Evolutionary conservation across 2,888 invertebrate genomes (phyloP).

Genomic region (Ceratothoa steindachneri): DNA sequence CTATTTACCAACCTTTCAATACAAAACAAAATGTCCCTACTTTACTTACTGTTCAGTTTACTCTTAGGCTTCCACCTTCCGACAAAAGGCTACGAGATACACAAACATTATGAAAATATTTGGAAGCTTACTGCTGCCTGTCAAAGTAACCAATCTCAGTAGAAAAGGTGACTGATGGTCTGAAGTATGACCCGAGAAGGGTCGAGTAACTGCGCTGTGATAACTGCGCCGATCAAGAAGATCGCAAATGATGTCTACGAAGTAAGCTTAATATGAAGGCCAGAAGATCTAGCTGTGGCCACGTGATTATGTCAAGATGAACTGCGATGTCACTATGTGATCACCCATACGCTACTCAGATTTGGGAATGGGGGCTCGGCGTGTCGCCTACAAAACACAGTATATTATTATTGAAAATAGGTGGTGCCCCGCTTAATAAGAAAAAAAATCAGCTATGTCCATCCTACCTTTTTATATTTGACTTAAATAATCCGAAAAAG

Average conservation of each 20-base stretch:
- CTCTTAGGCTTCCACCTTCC: neutral
- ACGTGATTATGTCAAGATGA: slow-evolving; percentile 26
- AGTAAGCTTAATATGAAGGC: slow-evolving; percentile 44
- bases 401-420: slow-evolving; percentile 10
- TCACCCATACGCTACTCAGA: slow-evolving; percentile 27
- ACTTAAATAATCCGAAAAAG: neutral
- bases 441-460: neutral
- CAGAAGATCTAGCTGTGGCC: slow-evolving; percentile 30
- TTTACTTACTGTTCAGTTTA: neutral
- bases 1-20: too few species aligned
- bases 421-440: neutral
- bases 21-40: too few species aligned
- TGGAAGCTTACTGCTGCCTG: slow-evolving; percentile 44
- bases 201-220: slow-evolving; percentile 44
- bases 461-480: neutral
- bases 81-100: neutral
- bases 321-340: slow-evolving; percentile 25
- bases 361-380: slow-evolving; percentile 43
- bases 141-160: slow-evolving; percentile 38
- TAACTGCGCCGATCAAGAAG: slow-evolving; percentile 44
- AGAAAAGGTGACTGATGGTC: slow-evolving; percentile 44
- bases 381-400: slow-evolving; percentile 46
- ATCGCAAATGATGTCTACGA: slow-evolving; percentile 43
- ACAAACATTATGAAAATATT: neutral
- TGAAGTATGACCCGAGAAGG: slow-evolving; percentile 43